These are phyloP conservation scores for Neoascia interrupta DNA, from an alignment of 2,888 invertebrate species.

Conservation along the genomic window DNA sequence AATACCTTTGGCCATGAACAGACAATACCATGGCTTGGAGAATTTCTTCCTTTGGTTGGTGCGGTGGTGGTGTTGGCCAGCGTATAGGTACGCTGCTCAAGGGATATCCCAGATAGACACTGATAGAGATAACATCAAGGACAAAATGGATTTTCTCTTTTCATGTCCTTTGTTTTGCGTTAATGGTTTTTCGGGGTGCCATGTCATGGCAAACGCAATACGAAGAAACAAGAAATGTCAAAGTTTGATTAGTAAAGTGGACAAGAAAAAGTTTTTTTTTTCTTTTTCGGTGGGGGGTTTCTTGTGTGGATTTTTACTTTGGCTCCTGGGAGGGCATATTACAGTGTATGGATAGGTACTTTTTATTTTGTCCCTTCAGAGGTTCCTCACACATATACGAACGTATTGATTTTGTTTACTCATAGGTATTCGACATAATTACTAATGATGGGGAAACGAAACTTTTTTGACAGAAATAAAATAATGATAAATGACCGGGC, in stretches of 20 bases:
- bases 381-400: conserved; percentile 23
- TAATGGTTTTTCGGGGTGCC: conserved; percentile 47
- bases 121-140: conserved; percentile 55
- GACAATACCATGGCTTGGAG: conserved; percentile 19
- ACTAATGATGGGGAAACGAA: conserved; percentile 65
- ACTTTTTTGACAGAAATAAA: conserved; percentile 68
- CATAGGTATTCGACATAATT: conserved; percentile 67
- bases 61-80: not conserved
- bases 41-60: conserved; percentile 10
- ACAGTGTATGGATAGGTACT: too few relatives aligned
- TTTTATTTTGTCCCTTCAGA: too few relatives aligned
- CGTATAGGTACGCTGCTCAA: conserved; percentile 3
- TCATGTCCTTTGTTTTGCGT: conserved; percentile 62
- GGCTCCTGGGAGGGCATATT: too few relatives aligned
- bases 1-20: conserved; percentile 53
- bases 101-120: too few relatives aligned
- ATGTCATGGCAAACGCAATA: conserved; percentile 46
- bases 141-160: conserved; percentile 59
- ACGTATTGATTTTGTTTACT: conserved; percentile 59
- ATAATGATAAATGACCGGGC: conserved; percentile 63
- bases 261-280: conserved; percentile 41
- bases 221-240: conserved; percentile 62
- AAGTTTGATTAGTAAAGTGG: conserved; percentile 69
- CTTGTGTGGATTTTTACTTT: too few relatives aligned
- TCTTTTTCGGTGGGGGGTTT: too few relatives aligned